Evolutionary conservation across 1,140 invertebrate genomes (phyloP).

Genomic region (Drosophila sucinea): DNA sequence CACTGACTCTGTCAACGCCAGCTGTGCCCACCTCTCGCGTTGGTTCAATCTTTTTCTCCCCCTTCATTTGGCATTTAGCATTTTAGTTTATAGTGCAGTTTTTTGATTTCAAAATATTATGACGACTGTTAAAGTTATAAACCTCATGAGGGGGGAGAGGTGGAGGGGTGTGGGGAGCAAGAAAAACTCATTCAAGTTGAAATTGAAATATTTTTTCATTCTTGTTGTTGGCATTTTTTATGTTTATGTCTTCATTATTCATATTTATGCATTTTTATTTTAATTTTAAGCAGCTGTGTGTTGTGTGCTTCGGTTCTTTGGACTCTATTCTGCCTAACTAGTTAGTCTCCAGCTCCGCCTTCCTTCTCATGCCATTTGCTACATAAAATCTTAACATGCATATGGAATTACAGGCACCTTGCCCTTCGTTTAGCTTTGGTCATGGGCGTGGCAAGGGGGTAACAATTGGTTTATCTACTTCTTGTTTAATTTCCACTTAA

Average conservation of each 20-base stretch:
- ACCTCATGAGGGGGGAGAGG: slow-evolving; percentile 19
- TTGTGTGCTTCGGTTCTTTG: slow-evolving; percentile 16
- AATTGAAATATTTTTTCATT: slow-evolving; percentile 52
- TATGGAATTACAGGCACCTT: slow-evolving; percentile 7
- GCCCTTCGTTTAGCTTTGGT: neutral
- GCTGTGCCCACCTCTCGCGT: slow-evolving; percentile 36
- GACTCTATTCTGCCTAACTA: slow-evolving; percentile 35
- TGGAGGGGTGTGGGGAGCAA: neutral
- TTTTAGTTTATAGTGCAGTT: slow-evolving; percentile 63
- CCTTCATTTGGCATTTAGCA: slow-evolving; percentile 45
- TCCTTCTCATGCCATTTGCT: slow-evolving; percentile 26
- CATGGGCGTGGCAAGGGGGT: neutral
- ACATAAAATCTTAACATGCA: slow-evolving; percentile 17
- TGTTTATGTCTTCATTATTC: slow-evolving; percentile 71
- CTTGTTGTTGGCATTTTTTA: slow-evolving; percentile 7
- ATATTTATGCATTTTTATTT: slow-evolving; percentile 71
- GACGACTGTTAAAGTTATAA: slow-evolving; percentile 67
- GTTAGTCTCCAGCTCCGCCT: slow-evolving; percentile 6
- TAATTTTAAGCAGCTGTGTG: slow-evolving; percentile 53
- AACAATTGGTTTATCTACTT: no score
- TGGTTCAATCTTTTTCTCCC: slow-evolving; percentile 20
- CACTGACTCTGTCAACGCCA: slow-evolving; percentile 60
- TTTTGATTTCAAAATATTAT: slow-evolving; percentile 73
- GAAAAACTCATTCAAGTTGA: slow-evolving; percentile 50
- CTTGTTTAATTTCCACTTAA: no score